These are phyloP conservation scores for Callinectes sapidus DNA, from an alignment of 2,888 invertebrate genomes.

Conservation along the genomic window DNA sequence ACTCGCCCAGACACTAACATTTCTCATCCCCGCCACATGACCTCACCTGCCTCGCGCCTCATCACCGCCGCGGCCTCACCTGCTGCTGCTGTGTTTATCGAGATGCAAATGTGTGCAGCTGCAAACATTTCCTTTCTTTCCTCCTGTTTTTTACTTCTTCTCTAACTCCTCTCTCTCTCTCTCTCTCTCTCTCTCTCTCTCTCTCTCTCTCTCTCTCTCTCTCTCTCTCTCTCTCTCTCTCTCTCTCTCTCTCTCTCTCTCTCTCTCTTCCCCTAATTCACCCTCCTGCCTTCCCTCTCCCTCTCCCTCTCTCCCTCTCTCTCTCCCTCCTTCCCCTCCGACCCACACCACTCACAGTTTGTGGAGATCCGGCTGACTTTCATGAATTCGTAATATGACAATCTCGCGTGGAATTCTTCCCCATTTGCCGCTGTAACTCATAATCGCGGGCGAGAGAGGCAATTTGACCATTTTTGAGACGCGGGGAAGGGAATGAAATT, in stretches of 20 bases:
- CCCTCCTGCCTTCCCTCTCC: not conserved
- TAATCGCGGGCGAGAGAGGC: constrained; percentile 58
- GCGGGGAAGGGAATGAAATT: constrained; percentile 36
- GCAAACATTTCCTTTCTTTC: not conserved
- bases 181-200: constrained; percentile 4
- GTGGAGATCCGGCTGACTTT: constrained; percentile 61
- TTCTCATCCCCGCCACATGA: not conserved
- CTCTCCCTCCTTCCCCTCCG: not conserved
- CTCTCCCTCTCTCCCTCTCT: constrained; percentile 4
- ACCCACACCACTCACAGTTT: constrained; percentile 53
- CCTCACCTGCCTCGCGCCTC: not conserved
- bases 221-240: not conserved
- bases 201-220: not conserved
- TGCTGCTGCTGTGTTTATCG: constrained; percentile 10
- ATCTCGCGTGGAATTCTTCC: constrained; percentile 60
- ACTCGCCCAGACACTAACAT: not conserved
- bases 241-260: not conserved
- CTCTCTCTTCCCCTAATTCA: not conserved
- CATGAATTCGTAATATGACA: constrained; percentile 67
- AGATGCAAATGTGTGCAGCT: constrained; percentile 32
- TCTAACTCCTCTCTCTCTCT: not conserved
- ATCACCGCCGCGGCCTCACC: not conserved
- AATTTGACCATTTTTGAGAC: constrained; percentile 60
- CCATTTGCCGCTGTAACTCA: constrained; percentile 67
- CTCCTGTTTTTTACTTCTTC: not conserved